phyloP scores from a whole-genome alignment of 2,797 vertebrate species.

The Orientallactaga sibirica region DNA sequence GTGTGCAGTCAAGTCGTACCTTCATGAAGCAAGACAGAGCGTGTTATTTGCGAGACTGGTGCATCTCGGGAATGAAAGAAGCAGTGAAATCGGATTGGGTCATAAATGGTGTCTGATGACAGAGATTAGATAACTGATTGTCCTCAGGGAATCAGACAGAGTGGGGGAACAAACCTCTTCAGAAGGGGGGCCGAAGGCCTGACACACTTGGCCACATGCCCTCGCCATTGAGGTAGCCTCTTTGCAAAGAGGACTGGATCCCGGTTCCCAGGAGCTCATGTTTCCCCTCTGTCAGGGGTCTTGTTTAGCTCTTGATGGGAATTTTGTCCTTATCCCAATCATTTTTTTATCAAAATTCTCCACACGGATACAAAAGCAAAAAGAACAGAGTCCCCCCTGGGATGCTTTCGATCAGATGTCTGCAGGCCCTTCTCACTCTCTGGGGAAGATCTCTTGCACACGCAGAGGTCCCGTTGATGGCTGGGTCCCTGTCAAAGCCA shows the following conservation, averaged over 20 bases:
- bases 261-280: conserved; percentile 73
- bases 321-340: conserved; percentile 66
- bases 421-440: conserved; percentile 39
- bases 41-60: conserved; percentile 11
- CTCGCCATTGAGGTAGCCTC: conserved; percentile 14
- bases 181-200: neutral
- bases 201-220: conserved; percentile 53
- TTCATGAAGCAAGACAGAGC: conserved; percentile 43
- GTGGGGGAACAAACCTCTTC: conserved; percentile 7
- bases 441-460: conserved; percentile 25
- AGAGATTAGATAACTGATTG: conserved; percentile 12
- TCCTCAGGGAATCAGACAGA: conserved; percentile 37
- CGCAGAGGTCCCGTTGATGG: conserved; percentile 59
- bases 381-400: conserved; percentile 56
- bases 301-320: conserved; percentile 63
- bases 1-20: neutral
- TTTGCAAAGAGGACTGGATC: neutral
- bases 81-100: conserved; percentile 5
- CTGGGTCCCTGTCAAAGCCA: conserved; percentile 51
- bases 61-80: neutral
- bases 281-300: conserved; percentile 66
- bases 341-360: conserved; percentile 72
- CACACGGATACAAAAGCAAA: conserved; percentile 60
- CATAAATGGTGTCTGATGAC: conserved; percentile 33
- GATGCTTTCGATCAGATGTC: conserved; percentile 52